Base-by-base conservation (phyloP, 2,888 invertebrate genomes). In the Reticulitermes lucifugus region DNA sequence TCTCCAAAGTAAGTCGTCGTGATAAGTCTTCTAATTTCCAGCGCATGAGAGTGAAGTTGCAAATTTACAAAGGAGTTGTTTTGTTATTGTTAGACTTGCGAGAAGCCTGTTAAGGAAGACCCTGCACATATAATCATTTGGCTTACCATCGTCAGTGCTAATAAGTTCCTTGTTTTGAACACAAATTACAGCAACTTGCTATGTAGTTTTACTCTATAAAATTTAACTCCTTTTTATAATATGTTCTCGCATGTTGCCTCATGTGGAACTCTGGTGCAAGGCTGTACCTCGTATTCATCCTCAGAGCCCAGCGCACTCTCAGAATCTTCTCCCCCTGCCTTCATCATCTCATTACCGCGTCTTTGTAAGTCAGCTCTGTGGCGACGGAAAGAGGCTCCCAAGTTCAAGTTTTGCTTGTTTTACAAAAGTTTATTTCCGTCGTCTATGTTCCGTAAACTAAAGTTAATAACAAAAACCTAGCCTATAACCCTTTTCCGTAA, bases 291-390 rank as follows among this genome's bases (percentile, higher is more conserved):
- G 25, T 41, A 12, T 73, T 41, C 41, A 41, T 73, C 41, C 41
- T 29, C 21, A 41, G 41, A 35, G 29, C 73, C 73, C 29, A 73
- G 10, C 2, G 65, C 12, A 65, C 14, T 22, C 12, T n/a, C 25
- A n/a, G 10, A 3, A 25, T 43, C 22, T 21, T 22, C 43, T 9
- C 75, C 43, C n/a, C 79, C 12, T 22, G 10, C 35, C 25, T 2
- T 18, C 79, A 55, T 60, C 81, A 46, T 81, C 81, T 81, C 81
- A 81, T 81, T 81, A 81, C 81, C 81, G 41, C 70, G 43, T 81
- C 70, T 81, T 81, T 81, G 81, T 65, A 81, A 70, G 43, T n/a
- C 25, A 43, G 55, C 35, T 79, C 59, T 46, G 29, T 59, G 79
- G 65, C 12, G 12, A 65, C 9, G 65, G 65, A 65, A 25, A 25